Base-by-base conservation (phyloP, 1,140 invertebrate genomes). In the Drosophila oshimai region DNA sequence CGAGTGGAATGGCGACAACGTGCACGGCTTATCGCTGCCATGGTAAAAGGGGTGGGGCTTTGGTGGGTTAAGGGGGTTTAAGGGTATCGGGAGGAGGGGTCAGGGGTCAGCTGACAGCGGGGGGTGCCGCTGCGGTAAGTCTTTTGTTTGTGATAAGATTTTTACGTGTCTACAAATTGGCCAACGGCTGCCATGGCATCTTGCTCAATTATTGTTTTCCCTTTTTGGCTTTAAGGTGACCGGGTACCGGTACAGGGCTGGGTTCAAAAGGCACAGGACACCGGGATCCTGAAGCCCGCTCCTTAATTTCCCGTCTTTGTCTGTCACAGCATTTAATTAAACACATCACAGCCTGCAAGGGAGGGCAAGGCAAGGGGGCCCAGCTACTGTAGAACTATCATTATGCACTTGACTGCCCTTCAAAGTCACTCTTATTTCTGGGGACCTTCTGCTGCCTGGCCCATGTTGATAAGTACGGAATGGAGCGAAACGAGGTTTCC, bases 141-240 rank as follows among this genome's bases (percentile, higher is more conserved):
- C 55, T 57, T 45, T 72, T 74, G 65, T 83, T 71, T 78, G 64
- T 78, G 79, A 78, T 83, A 83, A 78, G 74, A 78, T 78, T 83
- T 74, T 74, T 84, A 83, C 78, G 79, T 84, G 78, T 78, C 74
- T 74, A 64, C 78, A 83, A 83, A 69, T 69, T 76, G 77, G 73
- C 79, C 73, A 73, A 49, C 69, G 70, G 70, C 70, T 73, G 67
- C 67, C 53, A 36, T 42, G 44, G 22, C 44, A 57, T 42, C 41
- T 31, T 12, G 12, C 18, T 41, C 34, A 65, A 49, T 65, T 65
- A 65, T 50, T 61, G 26, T 33, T 41, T 26, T 72, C 22, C 10
- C 17, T 10, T 6, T 13, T 9, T 12, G 20, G 12, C 28, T 20
- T 7, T 55, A 37, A 47, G 37, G 6, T 46, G 50, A 13, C 37